Evolutionary conservation across 1,140 invertebrate genomes (phyloP).

Genomic region (Aradophagus sp.): DNA sequence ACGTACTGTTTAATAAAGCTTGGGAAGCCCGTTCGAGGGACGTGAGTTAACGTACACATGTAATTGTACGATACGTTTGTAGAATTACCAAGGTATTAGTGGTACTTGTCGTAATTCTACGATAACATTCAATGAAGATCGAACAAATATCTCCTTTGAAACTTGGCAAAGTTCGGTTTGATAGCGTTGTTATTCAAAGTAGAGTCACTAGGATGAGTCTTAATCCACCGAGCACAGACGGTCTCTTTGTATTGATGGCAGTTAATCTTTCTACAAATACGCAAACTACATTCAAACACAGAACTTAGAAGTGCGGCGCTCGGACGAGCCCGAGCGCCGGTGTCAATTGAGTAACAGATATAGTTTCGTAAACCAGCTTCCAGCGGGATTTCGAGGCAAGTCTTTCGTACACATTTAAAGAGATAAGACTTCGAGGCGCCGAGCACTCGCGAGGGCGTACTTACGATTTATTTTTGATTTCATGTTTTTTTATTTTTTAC

Average conservation of each 20-base stretch:
- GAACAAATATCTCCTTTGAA: conserved; percentile 41
- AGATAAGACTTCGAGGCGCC: conserved; percentile 35
- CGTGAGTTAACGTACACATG: background rate
- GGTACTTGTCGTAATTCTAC: conserved; percentile 22
- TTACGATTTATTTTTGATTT: background rate
- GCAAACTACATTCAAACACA: conserved; percentile 39
- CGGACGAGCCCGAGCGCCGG: conserved; percentile 14
- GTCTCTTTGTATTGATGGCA: conserved; percentile 43
- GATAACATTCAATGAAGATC: conserved; percentile 45
- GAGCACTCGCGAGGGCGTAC: background rate
- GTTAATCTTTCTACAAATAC: conserved; percentile 54
- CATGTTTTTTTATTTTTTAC: conserved; percentile 9
- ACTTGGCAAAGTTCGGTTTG: conserved; percentile 22
- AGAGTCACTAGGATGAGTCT: conserved; percentile 23
- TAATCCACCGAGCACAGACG: conserved; percentile 26
- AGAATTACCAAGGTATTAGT: conserved; percentile 18
- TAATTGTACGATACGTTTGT: conserved; percentile 18
- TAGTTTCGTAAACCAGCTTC: conserved; percentile 11
- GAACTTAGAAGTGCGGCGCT: conserved; percentile 25
- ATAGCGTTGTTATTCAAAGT: conserved; percentile 41
- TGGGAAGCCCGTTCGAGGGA: too few relatives aligned
- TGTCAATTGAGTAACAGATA: conserved; percentile 37
- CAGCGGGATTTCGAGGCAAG: conserved; percentile 12
- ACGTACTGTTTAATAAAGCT: too few relatives aligned
- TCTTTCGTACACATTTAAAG: conserved; percentile 32